Conservation (phyloP, 1,140 invertebrate species). For the Heliothis virescens region DNA sequence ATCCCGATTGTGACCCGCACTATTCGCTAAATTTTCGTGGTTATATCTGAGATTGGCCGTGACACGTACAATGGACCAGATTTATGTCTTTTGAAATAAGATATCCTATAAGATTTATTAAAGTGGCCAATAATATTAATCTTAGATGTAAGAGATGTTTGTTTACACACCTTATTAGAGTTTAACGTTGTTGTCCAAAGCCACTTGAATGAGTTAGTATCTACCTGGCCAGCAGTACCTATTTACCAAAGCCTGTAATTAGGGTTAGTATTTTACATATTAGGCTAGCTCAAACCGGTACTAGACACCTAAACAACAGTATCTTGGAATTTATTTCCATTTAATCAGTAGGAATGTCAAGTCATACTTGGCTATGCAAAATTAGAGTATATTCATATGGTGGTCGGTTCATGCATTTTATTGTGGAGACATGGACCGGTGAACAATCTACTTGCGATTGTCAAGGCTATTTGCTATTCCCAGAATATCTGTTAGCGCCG, state of each 20-base stretch:
- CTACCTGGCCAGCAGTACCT: not conserved
- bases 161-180: not conserved
- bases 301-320: not conserved
- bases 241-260: not conserved
- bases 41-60: slow-evolving; percentile 59
- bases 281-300: not conserved
- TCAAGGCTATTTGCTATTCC: slow-evolving; percentile 81
- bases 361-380: not conserved
- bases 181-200: not conserved
- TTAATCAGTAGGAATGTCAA: not conserved
- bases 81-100: slow-evolving; percentile 70
- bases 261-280: slow-evolving; percentile 10
- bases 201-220: slow-evolving; percentile 17
- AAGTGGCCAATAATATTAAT: slow-evolving; percentile 58
- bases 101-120: slow-evolving; percentile 61
- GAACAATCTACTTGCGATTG: slow-evolving; percentile 66
- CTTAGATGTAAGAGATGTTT: slow-evolving; percentile 6
- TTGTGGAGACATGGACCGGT: slow-evolving; percentile 49
- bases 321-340: slow-evolving; percentile 14
- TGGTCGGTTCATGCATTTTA: not conserved
- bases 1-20: slow-evolving; percentile 48
- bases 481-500: slow-evolving; percentile 79
- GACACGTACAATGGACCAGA: slow-evolving; percentile 66
- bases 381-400: slow-evolving; percentile 1
- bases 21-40: slow-evolving; percentile 31